Conservation (phyloP, 2,888 invertebrate species). For the Agriopis aurantiaria region DNA sequence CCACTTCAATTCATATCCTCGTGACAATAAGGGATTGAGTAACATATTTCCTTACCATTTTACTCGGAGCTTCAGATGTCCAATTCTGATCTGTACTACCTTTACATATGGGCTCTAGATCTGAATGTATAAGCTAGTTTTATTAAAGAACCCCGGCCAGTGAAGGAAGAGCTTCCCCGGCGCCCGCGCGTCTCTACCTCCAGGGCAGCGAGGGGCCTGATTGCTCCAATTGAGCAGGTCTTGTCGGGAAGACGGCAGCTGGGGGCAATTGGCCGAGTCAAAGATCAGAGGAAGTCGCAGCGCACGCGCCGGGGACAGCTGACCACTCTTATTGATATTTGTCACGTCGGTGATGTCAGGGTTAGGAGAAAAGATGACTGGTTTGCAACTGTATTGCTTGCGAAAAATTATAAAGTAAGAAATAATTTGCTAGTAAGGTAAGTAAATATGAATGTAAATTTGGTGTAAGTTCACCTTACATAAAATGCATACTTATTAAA, state of each 20-base stretch:
- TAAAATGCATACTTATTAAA: no score
- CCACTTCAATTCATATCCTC: slow-evolving; percentile 84
- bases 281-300: slow-evolving; percentile 84
- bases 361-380: slow-evolving; percentile 48
- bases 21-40: slow-evolving; percentile 83
- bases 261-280: slow-evolving; percentile 81
- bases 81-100: slow-evolving; percentile 31
- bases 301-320: slow-evolving; percentile 64
- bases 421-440: not conserved
- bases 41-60: slow-evolving; percentile 77
- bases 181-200: slow-evolving; percentile 44
- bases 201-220: slow-evolving; percentile 56
- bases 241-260: slow-evolving; percentile 77
- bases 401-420: not conserved
- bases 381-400: slow-evolving; percentile 18
- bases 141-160: slow-evolving; percentile 53
- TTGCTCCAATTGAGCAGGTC: slow-evolving; percentile 68
- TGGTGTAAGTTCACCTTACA: no score
- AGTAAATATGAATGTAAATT: not conserved
- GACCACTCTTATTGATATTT: slow-evolving; percentile 56
- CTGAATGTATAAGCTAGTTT: slow-evolving; percentile 47
- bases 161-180: slow-evolving; percentile 51
- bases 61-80: slow-evolving; percentile 36
- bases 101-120: slow-evolving; percentile 11
- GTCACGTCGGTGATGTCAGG: slow-evolving; percentile 52